These are phyloP conservation scores for Sturnus vulgaris DNA, from an alignment of 2,113 vertebrate species.

Conservation along the genomic window DNA sequence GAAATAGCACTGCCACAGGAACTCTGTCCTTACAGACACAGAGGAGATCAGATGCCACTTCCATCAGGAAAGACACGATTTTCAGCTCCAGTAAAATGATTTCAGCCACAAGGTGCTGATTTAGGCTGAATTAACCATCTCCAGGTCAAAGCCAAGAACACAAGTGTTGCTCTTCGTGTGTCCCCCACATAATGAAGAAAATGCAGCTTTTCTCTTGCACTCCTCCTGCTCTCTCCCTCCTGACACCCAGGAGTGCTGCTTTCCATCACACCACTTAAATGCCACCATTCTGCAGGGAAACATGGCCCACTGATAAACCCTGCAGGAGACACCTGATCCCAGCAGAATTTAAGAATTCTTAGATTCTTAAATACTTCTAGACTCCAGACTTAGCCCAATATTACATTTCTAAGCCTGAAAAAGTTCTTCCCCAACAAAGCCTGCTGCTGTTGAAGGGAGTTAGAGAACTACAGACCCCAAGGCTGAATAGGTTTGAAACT, in stretches of 20 bases:
- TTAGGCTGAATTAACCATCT: not conserved
- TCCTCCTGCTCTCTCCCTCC: not conserved
- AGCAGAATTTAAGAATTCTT: not conserved
- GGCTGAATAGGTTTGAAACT: not conserved
- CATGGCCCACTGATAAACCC: no score
- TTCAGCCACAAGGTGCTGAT: not conserved
- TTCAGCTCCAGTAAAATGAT: not conserved
- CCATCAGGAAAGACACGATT: not conserved
- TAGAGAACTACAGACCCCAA: not conserved
- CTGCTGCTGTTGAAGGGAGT: not conserved
- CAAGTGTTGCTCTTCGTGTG: rapidly evolving
- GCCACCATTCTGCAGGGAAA: not conserved
- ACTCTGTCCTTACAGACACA: not conserved
- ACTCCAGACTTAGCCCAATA: not conserved
- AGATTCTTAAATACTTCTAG: not conserved
- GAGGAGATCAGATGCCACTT: not conserved
- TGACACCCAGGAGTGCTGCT: not conserved
- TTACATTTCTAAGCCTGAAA: not conserved
- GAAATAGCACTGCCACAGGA: not conserved
- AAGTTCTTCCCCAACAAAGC: not conserved
- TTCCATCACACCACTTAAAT: not conserved
- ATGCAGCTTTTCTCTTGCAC: not conserved
- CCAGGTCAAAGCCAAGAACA: not conserved
- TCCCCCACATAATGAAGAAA: not conserved
- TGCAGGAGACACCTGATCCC: not conserved